Conservation (phyloP, 2,797 vertebrate species). For the Tangara arthus region DNA sequence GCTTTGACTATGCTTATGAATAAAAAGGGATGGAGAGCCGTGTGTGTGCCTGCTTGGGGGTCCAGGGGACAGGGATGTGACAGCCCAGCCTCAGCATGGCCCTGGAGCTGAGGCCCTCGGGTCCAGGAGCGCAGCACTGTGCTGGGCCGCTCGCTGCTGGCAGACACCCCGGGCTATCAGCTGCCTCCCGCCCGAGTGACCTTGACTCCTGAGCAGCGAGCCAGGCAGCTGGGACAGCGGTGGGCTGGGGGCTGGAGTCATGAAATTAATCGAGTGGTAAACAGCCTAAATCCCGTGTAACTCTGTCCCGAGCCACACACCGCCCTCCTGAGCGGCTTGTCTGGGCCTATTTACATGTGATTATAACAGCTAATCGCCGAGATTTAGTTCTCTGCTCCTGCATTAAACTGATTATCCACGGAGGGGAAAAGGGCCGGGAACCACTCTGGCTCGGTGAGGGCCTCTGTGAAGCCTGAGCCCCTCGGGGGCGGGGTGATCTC, state of each 20-base stretch:
- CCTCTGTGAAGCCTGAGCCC: accelerated
- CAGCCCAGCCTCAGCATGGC: neutral
- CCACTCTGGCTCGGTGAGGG: neutral
- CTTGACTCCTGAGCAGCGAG: conserved; percentile 1
- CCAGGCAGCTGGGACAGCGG: neutral
- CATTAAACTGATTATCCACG: neutral
- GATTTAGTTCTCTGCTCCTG: neutral
- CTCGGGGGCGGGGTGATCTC: accelerated
- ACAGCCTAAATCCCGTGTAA: conserved; percentile 64
- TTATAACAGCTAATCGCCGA: conserved; percentile 63
- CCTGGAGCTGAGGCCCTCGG: accelerated
- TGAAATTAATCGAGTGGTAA: conserved; percentile 47
- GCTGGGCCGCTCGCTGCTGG: accelerated
- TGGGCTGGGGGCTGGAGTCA: neutral
- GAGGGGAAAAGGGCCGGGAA: neutral
- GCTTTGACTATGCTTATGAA: conserved; percentile 37
- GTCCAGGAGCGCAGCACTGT: accelerated
- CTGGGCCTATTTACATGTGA: conserved; percentile 58
- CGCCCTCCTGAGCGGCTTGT: conserved; percentile 43
- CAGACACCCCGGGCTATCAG: accelerated
- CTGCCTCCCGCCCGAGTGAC: neutral
- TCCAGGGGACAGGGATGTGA: neutral
- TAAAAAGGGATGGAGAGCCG: conserved; percentile 42
- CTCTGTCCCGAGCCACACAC: conserved; percentile 9
- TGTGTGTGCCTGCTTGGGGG: accelerated